Conservation (phyloP, 2,888 invertebrate species). For the Danaus chrysippus region DNA sequence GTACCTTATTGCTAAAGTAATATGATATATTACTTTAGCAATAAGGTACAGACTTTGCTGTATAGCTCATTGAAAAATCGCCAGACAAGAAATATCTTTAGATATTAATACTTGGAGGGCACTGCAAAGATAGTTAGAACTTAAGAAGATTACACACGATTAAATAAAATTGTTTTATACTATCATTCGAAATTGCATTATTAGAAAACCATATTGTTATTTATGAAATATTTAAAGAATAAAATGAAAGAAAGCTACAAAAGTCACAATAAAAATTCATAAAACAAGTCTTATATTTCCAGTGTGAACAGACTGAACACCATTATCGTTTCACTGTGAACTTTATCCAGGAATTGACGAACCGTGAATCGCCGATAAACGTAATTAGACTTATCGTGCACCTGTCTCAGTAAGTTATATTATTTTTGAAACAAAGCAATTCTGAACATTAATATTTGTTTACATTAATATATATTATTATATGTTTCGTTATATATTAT, state of each 20-base stretch:
- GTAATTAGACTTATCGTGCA: slow-evolving; percentile 25
- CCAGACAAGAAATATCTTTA: slow-evolving; percentile 53
- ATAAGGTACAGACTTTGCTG: slow-evolving; percentile 13
- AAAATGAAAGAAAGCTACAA: background rate
- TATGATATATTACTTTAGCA: slow-evolving; percentile 1
- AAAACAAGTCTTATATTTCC: slow-evolving; percentile 14
- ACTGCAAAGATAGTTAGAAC: slow-evolving; percentile 47
- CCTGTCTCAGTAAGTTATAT: slow-evolving; percentile 22
- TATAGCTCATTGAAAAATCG: slow-evolving; percentile 44
- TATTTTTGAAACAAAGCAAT: background rate
- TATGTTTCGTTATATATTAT: too few species aligned
- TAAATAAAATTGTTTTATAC: slow-evolving; percentile 7
- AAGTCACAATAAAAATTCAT: slow-evolving; percentile 5
- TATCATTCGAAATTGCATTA: background rate
- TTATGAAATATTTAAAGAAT: background rate
- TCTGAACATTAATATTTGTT: background rate
- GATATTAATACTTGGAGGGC: slow-evolving; percentile 65
- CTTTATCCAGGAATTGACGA: slow-evolving; percentile 27
- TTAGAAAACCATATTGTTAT: background rate
- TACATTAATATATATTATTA: background rate
- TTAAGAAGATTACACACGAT: slow-evolving; percentile 36
- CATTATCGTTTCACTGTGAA: slow-evolving; percentile 28
- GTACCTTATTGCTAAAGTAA: too few species aligned
- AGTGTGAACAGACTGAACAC: slow-evolving; percentile 19
- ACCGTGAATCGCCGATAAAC: slow-evolving; percentile 28